Percentiles rank a stretch among this genome's conserved stretches.
These are phyloP conservation scores for Temnothorax curvispinosus DNA, from an alignment of 1,140 invertebrate species.

Conservation along the genomic window DNA sequence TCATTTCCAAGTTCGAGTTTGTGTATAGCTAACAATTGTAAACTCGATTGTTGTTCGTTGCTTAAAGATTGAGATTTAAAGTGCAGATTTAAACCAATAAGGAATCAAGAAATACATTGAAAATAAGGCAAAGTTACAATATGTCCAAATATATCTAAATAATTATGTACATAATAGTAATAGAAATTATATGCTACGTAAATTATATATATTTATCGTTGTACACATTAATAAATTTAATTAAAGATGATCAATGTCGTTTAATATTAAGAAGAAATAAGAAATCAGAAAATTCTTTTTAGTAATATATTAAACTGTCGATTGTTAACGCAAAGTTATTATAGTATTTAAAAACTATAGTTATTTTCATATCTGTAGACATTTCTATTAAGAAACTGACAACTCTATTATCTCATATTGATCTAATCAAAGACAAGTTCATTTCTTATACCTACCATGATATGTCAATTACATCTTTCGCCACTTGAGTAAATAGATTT, in stretches of 20 bases:
- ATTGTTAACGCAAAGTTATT: neutral
- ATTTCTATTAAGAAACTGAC: neutral
- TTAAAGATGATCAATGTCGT: neutral
- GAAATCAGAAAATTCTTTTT: neutral
- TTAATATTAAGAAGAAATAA: neutral
- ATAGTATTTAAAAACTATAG: neutral
- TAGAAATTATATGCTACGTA: neutral
- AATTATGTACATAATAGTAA: neutral
- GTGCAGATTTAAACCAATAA: neutral
- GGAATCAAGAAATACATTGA: neutral
- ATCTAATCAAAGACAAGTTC: neutral
- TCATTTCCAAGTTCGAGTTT: neutral
- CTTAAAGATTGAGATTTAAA: neutral
- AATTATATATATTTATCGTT: neutral
- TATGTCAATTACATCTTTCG: neutral
- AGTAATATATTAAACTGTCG: neutral
- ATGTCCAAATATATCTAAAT: neutral
- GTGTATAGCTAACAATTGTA: neutral
- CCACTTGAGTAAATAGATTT: neutral
- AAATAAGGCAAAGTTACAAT: neutral
- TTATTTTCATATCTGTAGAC: neutral
- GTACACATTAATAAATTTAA: neutral
- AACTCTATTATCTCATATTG: neutral
- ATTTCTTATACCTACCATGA: neutral
- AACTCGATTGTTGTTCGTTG: neutral